These are phyloP conservation scores for Dendrolimus punctatus DNA, from an alignment of 1,140 invertebrate species.

Conservation along the genomic window DNA sequence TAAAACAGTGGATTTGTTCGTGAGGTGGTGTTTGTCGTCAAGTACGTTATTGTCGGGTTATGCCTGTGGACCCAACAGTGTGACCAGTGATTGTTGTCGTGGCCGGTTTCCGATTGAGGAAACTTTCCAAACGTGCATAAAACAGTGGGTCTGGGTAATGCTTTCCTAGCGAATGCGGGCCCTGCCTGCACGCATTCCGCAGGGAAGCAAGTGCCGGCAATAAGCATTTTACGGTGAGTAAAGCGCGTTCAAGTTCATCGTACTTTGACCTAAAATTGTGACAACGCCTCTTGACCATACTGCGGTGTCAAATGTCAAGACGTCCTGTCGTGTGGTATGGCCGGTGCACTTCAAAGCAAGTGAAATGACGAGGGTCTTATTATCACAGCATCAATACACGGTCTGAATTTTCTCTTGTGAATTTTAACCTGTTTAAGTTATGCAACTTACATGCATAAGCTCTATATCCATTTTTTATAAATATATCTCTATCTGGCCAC, in stretches of 20 bases:
- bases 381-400: too few species aligned
- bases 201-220: slow-evolving; percentile 66
- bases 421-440: too few species aligned
- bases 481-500: too few species aligned
- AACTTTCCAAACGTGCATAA: slow-evolving; percentile 69
- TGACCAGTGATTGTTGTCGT: slow-evolving; percentile 69
- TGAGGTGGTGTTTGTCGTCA: slow-evolving; percentile 48
- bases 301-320: slow-evolving; percentile 31
- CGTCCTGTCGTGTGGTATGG: slow-evolving; percentile 7
- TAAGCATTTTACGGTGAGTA: slow-evolving; percentile 71
- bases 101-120: slow-evolving; percentile 63
- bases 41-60: slow-evolving; percentile 53
- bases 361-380: too few species aligned
- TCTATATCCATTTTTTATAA: too few species aligned
- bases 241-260: slow-evolving; percentile 64
- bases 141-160: slow-evolving; percentile 56
- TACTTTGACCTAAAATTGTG: slow-evolving; percentile 63
- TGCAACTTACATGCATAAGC: too few species aligned
- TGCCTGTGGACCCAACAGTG: slow-evolving; percentile 49
- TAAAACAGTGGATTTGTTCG: slow-evolving; percentile 55
- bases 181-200: slow-evolving; percentile 64
- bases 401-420: too few species aligned
- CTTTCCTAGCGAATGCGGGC: slow-evolving; percentile 66
- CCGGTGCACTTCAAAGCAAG: too few species aligned
- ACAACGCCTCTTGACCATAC: slow-evolving; percentile 25